A percentile compares a stretch with the other conserved stretches of the same genome.
Conservation (phyloP, 2,113 vertebrate species). For the Lutjanus erythropterus region DNA sequence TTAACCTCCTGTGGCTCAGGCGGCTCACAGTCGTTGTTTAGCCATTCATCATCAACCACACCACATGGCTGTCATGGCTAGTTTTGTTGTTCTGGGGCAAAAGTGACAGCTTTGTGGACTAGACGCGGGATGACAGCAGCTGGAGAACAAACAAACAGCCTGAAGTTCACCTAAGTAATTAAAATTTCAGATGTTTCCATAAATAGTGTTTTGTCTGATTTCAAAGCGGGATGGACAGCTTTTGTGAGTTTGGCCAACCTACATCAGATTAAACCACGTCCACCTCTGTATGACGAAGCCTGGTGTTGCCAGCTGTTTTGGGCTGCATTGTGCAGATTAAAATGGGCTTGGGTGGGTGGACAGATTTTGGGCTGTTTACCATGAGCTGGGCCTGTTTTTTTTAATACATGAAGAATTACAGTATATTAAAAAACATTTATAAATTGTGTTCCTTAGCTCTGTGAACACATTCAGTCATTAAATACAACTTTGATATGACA, state of each 20-base stretch:
- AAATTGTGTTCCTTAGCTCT: too few species aligned
- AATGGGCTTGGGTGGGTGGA: too few species aligned
- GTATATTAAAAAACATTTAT: too few species aligned
- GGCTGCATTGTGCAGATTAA: too few species aligned
- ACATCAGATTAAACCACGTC: too few species aligned
- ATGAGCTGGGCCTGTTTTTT: too few species aligned
- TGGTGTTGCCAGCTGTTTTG: too few species aligned
- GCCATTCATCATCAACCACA: constrained; percentile 39
- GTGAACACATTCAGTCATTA: too few species aligned
- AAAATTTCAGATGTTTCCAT: background rate
- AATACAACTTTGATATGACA: too few species aligned
- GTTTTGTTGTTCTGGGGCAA: constrained; percentile 6
- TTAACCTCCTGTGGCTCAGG: constrained; percentile 27
- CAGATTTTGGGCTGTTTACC: too few species aligned
- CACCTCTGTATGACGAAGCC: too few species aligned
- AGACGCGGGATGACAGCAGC: constrained; percentile 12
- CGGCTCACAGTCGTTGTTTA: constrained; percentile 6
- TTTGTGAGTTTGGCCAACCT: background rate
- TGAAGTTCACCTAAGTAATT: constrained; percentile 20
- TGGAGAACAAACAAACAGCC: background rate
- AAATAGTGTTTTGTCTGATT: background rate
- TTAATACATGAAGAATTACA: too few species aligned
- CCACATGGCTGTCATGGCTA: constrained; percentile 17
- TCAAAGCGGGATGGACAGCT: background rate
- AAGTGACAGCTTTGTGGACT: constrained; percentile 18